These are phyloP conservation scores for Helobdella robusta DNA, from an alignment of 2,888 invertebrate genomes.

Conservation along the genomic window DNA sequence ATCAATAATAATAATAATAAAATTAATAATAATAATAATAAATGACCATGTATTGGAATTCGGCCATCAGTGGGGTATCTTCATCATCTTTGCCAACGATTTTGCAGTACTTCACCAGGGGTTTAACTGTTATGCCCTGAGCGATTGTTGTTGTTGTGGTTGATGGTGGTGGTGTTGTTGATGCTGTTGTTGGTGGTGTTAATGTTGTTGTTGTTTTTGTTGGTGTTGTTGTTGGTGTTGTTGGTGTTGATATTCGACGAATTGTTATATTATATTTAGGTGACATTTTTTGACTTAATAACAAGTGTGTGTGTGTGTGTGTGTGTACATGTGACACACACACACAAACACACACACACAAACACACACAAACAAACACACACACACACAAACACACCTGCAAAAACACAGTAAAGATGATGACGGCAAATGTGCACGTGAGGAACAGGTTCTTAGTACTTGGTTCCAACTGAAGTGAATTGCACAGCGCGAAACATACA, in stretches of 20 bases:
- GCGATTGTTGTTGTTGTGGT: too few relatives aligned
- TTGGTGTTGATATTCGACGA: too few relatives aligned
- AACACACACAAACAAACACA: too few relatives aligned
- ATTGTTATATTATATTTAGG: too few relatives aligned
- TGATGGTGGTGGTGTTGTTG: too few relatives aligned
- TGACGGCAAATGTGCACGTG: constrained; percentile 89
- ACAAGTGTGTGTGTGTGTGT: too few relatives aligned
- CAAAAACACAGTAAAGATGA: constrained; percentile 95
- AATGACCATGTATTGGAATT: constrained; percentile 19
- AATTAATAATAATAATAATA: neutral
- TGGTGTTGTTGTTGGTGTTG: too few relatives aligned
- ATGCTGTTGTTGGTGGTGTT: too few relatives aligned
- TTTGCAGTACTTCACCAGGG: constrained; percentile 43
- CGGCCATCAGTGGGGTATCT: constrained; percentile 11
- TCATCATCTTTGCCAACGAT: constrained; percentile 12
- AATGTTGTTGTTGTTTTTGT: too few relatives aligned
- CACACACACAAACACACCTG: constrained; percentile 61
- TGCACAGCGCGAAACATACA: constrained; percentile 55
- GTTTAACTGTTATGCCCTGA: constrained; percentile 52
- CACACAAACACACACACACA: too few relatives aligned
- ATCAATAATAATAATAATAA: neutral
- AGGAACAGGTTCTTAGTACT: constrained; percentile 56
- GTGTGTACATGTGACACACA: too few relatives aligned
- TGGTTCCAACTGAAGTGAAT: constrained; percentile 47
- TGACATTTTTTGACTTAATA: too few relatives aligned